A percentile compares a stretch with the other conserved stretches of the same genome.
Conservation (phyloP, 2,113 vertebrate genomes). For the Oostethus manadensis region DNA sequence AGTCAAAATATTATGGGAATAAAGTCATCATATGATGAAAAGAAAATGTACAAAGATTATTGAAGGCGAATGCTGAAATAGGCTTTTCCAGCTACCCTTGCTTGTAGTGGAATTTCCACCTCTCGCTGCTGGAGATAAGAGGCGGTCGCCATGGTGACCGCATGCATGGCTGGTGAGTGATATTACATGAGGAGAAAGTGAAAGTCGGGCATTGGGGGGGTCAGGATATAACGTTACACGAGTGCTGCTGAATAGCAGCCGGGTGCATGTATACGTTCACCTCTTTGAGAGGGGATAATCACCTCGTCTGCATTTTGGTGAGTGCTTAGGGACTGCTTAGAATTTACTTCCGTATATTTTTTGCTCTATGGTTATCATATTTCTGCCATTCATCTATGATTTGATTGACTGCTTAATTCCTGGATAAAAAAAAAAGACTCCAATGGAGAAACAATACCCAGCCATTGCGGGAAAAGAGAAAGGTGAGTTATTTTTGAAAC, state of each 20-base stretch:
- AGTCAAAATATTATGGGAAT: too few relatives aligned
- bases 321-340: too few relatives aligned
- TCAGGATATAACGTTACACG: slow-evolving; percentile 57
- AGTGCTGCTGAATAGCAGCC: too few relatives aligned
- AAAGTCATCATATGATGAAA: too few relatives aligned
- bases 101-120: not conserved
- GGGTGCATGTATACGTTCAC: too few relatives aligned
- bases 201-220: slow-evolving; percentile 32
- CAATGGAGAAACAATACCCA: slow-evolving; percentile 61
- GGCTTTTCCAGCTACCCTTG: too few relatives aligned
- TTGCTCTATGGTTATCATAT: not conserved
- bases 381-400: not conserved
- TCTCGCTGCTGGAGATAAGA: slow-evolving; percentile 6
- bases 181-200: slow-evolving; percentile 49
- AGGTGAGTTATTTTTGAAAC: slow-evolving; percentile 62
- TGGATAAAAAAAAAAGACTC: too few relatives aligned
- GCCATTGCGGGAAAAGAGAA: slow-evolving; percentile 66
- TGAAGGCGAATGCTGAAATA: too few relatives aligned
- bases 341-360: too few relatives aligned
- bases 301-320: too few relatives aligned
- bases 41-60: too few relatives aligned
- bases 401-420: slow-evolving; percentile 5
- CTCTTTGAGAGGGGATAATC: not conserved
- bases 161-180: slow-evolving; percentile 60
- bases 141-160: slow-evolving; percentile 50